A percentile compares a stretch with the other conserved stretches of the same genome.
phyloP scores from a whole-genome alignment of 2,888 invertebrate species.

The Ernsta delagoae region DNA sequence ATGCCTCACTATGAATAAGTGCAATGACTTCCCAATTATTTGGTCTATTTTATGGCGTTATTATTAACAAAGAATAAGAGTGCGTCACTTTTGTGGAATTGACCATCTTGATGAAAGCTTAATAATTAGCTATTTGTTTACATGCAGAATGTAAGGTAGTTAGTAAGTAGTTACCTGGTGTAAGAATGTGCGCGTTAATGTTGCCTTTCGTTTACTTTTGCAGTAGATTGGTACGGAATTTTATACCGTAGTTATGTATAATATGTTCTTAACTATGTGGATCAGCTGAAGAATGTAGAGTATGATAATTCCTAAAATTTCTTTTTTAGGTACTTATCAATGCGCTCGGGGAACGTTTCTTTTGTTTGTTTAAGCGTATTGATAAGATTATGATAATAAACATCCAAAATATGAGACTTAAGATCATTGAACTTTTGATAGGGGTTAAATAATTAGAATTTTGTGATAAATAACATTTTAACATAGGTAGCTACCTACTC shows the following conservation, averaged over 20 bases:
- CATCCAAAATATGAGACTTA: not conserved
- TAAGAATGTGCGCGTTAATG: too few relatives aligned
- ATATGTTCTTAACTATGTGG: too few relatives aligned
- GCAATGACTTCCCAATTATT: slow-evolving; percentile 74
- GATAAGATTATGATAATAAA: slow-evolving; percentile 27
- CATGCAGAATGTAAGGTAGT: too few relatives aligned
- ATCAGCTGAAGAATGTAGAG: too few relatives aligned
- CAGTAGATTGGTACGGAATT: too few relatives aligned
- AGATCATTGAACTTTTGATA: slow-evolving; percentile 3
- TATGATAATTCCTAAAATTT: too few relatives aligned
- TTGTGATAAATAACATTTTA: too few relatives aligned
- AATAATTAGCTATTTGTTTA: too few relatives aligned
- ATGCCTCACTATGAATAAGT: slow-evolving; percentile 75
- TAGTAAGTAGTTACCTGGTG: too few relatives aligned
- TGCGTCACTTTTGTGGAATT: not conserved
- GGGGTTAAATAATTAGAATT: not conserved
- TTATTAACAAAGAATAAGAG: slow-evolving; percentile 3
- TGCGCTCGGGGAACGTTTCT: slow-evolving; percentile 2
- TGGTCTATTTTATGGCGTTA: slow-evolving; percentile 52
- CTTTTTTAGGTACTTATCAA: not conserved
- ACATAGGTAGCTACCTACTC: too few relatives aligned
- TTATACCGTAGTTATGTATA: too few relatives aligned
- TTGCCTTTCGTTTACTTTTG: too few relatives aligned
- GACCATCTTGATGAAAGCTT: not conserved
- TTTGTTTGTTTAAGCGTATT: slow-evolving; percentile 25